Percentiles rank a stretch among this genome's conserved stretches.
phyloP scores from a whole-genome alignment of 1,140 invertebrate species.

The Bathynomus jamesi region DNA sequence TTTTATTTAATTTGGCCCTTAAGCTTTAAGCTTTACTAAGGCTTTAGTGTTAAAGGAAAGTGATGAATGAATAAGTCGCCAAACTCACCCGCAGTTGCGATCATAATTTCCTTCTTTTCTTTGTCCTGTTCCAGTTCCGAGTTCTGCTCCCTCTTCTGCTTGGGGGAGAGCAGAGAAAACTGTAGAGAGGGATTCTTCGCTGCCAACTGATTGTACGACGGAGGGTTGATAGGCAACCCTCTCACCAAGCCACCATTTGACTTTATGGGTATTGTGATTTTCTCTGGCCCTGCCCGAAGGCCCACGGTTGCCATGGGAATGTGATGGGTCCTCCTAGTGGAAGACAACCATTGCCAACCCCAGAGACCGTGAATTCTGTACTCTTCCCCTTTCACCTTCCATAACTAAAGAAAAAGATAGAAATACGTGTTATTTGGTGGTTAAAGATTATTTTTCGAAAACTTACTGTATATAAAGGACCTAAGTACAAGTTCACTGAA shows the following conservation, averaged over 20 bases:
- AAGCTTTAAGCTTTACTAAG: too few species aligned
- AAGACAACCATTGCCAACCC: constrained; percentile 88
- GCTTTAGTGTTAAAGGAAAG: too few species aligned
- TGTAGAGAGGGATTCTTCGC: constrained; percentile 21
- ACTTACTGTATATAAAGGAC: too few species aligned
- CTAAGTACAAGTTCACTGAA: too few species aligned
- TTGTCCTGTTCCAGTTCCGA: neutral
- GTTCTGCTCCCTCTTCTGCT: constrained; percentile 1
- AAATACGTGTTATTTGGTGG: constrained; percentile 1
- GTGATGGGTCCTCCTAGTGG: constrained; percentile 50
- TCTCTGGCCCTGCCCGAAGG: constrained; percentile 59
- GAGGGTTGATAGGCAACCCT: constrained; percentile 22
- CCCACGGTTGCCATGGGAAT: constrained; percentile 49
- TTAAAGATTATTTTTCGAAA: too few species aligned
- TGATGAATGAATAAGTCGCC: too few species aligned
- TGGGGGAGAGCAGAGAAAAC: constrained; percentile 20
- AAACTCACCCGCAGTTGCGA: constrained; percentile 28
- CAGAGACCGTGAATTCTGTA: constrained; percentile 89
- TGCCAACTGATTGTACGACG: constrained; percentile 18
- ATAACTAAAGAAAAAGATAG: constrained; percentile 52
- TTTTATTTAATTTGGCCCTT: too few species aligned
- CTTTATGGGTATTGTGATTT: constrained; percentile 56
- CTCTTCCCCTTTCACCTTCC: constrained; percentile 97
- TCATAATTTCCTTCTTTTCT: constrained; percentile 34
- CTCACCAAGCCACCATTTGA: neutral